Percentiles rank a stretch among this genome's conserved stretches.
These are phyloP conservation scores for Calephelis virginiensis DNA, from an alignment of 1,140 invertebrate genomes.

Conservation along the genomic window DNA sequence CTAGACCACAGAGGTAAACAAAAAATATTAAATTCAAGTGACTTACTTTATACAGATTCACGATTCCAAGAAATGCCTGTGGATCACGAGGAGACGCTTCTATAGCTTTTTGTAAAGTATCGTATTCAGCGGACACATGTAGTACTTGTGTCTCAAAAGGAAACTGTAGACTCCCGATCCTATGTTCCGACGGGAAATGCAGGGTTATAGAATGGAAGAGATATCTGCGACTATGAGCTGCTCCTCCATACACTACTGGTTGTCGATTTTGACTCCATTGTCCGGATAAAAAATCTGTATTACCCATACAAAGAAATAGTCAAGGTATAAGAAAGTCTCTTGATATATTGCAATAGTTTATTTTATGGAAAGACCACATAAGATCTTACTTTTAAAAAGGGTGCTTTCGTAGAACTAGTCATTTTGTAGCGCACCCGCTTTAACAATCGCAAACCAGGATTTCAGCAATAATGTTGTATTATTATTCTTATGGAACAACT, in stretches of 20 bases:
- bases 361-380: too few relatives aligned
- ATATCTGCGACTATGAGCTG: constrained; percentile 53
- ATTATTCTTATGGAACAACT: too few relatives aligned
- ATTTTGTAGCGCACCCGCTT: too few relatives aligned
- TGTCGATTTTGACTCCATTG: constrained; percentile 37
- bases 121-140: constrained; percentile 52
- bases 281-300: constrained; percentile 47
- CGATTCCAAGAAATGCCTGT: constrained; percentile 44
- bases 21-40: neutral
- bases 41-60: constrained; percentile 51
- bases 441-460: too few relatives aligned
- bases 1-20: too few relatives aligned
- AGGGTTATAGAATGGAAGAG: constrained; percentile 52
- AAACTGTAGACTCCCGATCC: constrained; percentile 42
- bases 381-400: too few relatives aligned
- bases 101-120: constrained; percentile 38
- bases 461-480: too few relatives aligned
- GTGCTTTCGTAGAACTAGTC: too few relatives aligned
- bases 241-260: constrained; percentile 53
- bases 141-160: constrained; percentile 52
- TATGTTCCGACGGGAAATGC: constrained; percentile 57
- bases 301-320: neutral
- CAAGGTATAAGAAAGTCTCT: too few relatives aligned
- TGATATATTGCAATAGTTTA: too few relatives aligned
- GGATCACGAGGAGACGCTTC: constrained; percentile 39